Evolutionary conservation across 2,888 invertebrate genomes (phyloP).

Genomic region (Scaptomyza polygonia): DNA sequence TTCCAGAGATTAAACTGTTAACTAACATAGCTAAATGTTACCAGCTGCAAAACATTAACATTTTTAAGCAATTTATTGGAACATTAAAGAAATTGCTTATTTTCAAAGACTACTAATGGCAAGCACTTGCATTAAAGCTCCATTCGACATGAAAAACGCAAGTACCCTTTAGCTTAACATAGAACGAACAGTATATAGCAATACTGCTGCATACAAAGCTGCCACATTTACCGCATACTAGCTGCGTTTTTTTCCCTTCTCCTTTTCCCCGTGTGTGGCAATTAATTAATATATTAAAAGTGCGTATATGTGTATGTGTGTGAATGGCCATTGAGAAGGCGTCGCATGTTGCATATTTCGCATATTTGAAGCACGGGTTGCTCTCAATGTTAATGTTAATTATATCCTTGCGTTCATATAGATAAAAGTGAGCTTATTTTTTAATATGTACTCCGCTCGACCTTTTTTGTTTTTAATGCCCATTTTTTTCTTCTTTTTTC

Average conservation of each 20-base stretch:
- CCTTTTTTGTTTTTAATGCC: conserved; percentile 57
- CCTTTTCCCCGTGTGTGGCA: conserved; percentile 29
- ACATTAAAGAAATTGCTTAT: neutral
- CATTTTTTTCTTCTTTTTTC: conserved; percentile 42
- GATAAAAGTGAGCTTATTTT: conserved; percentile 58
- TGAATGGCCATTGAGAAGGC: conserved; percentile 60
- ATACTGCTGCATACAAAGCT: conserved; percentile 5
- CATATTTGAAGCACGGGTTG: conserved; percentile 56
- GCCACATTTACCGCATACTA: conserved; percentile 23
- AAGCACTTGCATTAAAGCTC: neutral
- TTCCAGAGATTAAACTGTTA: neutral
- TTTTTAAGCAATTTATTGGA: neutral
- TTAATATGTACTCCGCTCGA: conserved; percentile 42
- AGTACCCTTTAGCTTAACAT: conserved; percentile 3
- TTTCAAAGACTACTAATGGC: conserved; percentile 2
- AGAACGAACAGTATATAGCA: conserved; percentile 5
- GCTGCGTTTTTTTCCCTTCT: neutral
- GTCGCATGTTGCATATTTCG: conserved; percentile 57
- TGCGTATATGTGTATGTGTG: conserved; percentile 18
- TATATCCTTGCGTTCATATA: conserved; percentile 70
- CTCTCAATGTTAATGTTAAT: conserved; percentile 78
- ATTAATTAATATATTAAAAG: conserved; percentile 51
- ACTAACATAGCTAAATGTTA: neutral
- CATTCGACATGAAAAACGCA: neutral
- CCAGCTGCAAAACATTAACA: neutral